These are phyloP conservation scores for Prunella fulvescens DNA, from an alignment of 2,113 vertebrate genomes.

Conservation along the genomic window DNA sequence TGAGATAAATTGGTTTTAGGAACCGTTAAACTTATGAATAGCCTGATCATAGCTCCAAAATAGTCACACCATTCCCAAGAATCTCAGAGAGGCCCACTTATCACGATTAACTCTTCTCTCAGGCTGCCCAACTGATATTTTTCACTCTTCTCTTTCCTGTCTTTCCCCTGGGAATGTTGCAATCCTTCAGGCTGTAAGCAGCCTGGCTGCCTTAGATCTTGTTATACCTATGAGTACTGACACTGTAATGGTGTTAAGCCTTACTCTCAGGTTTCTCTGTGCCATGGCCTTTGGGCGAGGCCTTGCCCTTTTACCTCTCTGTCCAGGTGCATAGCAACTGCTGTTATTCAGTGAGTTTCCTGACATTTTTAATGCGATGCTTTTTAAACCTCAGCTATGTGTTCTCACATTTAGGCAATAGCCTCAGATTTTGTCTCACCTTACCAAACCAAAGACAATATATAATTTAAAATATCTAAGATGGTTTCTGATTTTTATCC, in stretches of 20 bases:
- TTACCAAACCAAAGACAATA: not conserved
- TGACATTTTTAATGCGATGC: not conserved
- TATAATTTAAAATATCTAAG: not conserved
- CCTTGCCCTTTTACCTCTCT: not conserved
- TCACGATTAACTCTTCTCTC: not conserved
- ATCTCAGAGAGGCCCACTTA: not conserved
- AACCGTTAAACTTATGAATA: not conserved
- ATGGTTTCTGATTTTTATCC: not conserved
- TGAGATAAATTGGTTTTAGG: not conserved
- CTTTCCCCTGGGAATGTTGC: not conserved
- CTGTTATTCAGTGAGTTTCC: not conserved
- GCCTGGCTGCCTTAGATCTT: conserved; percentile 1
- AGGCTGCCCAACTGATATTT: not conserved
- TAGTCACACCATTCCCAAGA: not conserved
- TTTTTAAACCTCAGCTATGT: not conserved
- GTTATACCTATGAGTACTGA: not conserved
- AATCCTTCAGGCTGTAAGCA: not conserved
- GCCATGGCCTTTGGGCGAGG: not conserved
- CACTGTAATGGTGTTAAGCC: not conserved
- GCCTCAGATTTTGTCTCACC: not conserved
- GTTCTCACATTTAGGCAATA: not conserved
- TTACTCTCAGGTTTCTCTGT: conserved; percentile 2
- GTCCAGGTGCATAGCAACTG: not conserved
- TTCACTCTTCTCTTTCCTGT: not conserved
- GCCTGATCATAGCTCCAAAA: not conserved